Evolutionary conservation across 2,113 vertebrate species (phyloP), one percentile per base, ranked within the genome.

Genomic region (Corythaeola cristata): DNA sequence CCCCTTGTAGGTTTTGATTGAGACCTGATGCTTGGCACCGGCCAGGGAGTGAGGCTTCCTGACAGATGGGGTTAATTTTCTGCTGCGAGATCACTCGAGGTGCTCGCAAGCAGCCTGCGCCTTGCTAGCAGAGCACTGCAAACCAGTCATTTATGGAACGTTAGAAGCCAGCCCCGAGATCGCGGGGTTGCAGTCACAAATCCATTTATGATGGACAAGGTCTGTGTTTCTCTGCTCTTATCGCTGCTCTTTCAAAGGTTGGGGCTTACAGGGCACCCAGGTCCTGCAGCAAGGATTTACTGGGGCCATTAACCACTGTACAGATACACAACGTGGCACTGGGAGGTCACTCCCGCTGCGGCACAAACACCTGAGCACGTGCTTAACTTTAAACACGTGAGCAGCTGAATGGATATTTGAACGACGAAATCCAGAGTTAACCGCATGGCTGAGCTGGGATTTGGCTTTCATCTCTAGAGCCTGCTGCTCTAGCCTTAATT

Each of bases 131-230:
- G 75, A 44, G 50, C 45, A 1, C 82, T 55, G 79, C 85, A 49
- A 86, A 55, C 41, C 32, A 49, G 58, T 73, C 35, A 3, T 53
- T 92, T 66, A 55, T 18, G 39, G 44, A 64, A 62, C 13, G 72
- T 18, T 69, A 72, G 64, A 81, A 92, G 87, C 47, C 69, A 60
- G 60, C 52, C 76, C 76, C 1, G 0, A 19, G 76, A 89, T 39
- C 67, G 55, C 4, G 1, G 41, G 56, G 60, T 24, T 59, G 56
- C 60, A 37, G 79, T 39, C 76, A 74, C 76, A 93, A 88, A 96
- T 82, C 90, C 79, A 71, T 95, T 96, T 95, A 72, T 44, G 67
- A 88, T 2, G 33, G 79, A 39, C 80, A 81, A 94, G 76, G 76
- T 93, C 92, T 92, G 6, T 4, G 7, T 59, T 58, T 13, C 77